Base-by-base conservation (phyloP, 2,797 vertebrate species). In the Hydrocynus forskahlii region DNA sequence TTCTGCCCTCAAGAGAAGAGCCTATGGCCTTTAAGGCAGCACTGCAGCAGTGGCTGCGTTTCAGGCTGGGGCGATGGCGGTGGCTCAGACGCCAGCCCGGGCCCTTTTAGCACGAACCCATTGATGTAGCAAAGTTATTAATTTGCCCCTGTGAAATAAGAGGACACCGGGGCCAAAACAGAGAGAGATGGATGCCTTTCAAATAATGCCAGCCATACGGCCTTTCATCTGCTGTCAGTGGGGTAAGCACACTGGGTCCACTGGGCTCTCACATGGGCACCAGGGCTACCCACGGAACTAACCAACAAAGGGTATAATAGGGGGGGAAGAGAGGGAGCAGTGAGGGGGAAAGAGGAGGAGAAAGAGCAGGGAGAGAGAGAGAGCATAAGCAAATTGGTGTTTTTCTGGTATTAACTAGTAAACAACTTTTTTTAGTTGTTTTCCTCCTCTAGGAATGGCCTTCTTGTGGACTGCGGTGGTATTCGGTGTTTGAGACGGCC, bases 111-210 rank as follows among this genome's bases (percentile, higher is more conserved):
- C 81, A 75, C 81, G 87, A 23, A 80, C 87, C 88, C 89, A 92
- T 92, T 94, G 93, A 95, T 93, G 92, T 95, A 92, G 91, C 90
- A 89, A 87, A 94, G 93, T 95, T 95, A 94, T 95, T 94, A 92
- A 94, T 95, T 94, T 95, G 92, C 92, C 92, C 29, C 89, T 84
- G 89, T 90, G 87, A 94, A 94, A 94, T 95, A 93, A 95, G 92
- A 95, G 93, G 90, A 92, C 89, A 86, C 66, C 76, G 86, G 85
- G 91, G 89, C 60, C 91, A 92, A 91, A 90, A 93, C 91, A 93
- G 89, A 91, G 76, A 86, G 87, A 92, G 91, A 93, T 93, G 93
- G 89, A 91, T 93, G 93, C 92, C 81, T 86, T 86, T 84, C 70
- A 88, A 80, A 85, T 83, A 86, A 87, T 80, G 74, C 75, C 82